A percentile compares a stretch with the other conserved stretches of the same genome.
Evolutionary conservation across 2,888 invertebrate species (phyloP).

Genomic region (Diplolepis rosae): DNA sequence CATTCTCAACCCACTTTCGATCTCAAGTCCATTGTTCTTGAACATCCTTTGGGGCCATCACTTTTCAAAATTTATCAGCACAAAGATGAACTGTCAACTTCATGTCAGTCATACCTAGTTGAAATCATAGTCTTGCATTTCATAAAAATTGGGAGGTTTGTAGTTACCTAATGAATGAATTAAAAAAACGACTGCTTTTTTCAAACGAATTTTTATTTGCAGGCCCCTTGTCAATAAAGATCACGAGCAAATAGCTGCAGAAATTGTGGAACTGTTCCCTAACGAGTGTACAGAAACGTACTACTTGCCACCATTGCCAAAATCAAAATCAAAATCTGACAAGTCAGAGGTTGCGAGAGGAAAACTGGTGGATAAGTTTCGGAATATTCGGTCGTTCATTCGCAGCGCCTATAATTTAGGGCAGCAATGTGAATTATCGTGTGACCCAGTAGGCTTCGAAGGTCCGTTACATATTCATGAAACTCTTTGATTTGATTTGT

Average conservation of each 20-base stretch:
- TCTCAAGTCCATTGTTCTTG: neutral
- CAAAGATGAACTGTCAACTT: neutral
- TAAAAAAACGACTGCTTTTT: neutral
- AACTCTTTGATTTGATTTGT: no score
- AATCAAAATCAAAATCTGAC: neutral
- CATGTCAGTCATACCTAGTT: neutral
- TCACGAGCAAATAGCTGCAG: neutral
- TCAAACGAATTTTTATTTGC: neutral
- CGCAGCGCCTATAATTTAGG: neutral
- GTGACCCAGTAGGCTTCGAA: no score
- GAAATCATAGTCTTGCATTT: neutral
- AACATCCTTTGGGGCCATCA: neutral
- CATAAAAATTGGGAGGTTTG: neutral
- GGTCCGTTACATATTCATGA: no score
- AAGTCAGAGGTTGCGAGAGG: slow-evolving; percentile 30
- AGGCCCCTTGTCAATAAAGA: slow-evolving; percentile 6
- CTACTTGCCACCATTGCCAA: slow-evolving; percentile 24
- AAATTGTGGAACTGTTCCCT: slow-evolving; percentile 28
- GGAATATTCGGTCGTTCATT: slow-evolving; percentile 31
- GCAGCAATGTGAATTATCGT: no score
- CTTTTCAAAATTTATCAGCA: neutral
- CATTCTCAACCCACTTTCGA: neutral
- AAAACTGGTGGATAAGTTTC: slow-evolving; percentile 31
- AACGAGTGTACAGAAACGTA: slow-evolving; percentile 24
- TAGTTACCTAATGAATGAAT: neutral